Conservation (phyloP, 2,113 vertebrate species). For the Elephantulus edwardii region DNA sequence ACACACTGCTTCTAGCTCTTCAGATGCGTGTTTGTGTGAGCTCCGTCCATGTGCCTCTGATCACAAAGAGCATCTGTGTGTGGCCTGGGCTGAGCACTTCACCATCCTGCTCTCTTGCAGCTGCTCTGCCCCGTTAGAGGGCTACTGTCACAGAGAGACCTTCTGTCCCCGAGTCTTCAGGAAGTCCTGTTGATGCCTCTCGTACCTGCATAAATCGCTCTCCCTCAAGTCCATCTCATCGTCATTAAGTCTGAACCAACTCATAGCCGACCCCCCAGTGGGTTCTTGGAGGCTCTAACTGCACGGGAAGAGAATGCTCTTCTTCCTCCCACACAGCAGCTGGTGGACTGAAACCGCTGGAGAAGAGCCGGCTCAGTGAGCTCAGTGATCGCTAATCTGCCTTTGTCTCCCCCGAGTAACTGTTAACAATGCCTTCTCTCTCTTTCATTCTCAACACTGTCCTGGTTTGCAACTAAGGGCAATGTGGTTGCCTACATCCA, state of each 20-base stretch:
- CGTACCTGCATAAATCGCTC: neutral
- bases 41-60: neutral
- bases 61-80: neutral
- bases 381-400: too few species aligned
- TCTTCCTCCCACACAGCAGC: too few species aligned
- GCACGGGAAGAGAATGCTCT: too few species aligned
- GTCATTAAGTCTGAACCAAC: too few species aligned
- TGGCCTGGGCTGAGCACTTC: neutral
- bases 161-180: neutral
- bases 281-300: too few species aligned
- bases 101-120: neutral
- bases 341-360: too few species aligned
- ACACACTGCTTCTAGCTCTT: neutral
- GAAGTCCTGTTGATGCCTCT: neutral
- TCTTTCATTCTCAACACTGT: neutral
- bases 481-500: neutral
- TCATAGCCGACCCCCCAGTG: too few species aligned
- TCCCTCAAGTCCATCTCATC: too few species aligned
- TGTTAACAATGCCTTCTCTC: neutral
- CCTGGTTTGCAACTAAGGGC: slow-evolving; percentile 3
- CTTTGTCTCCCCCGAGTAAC: too few species aligned
- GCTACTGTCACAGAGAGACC: neutral
- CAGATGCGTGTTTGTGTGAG: accelerated
- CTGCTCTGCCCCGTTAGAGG: too few species aligned
- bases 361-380: too few species aligned